Conservation (phyloP, 2,888 invertebrate genomes). For the Cancer borealis region DNA sequence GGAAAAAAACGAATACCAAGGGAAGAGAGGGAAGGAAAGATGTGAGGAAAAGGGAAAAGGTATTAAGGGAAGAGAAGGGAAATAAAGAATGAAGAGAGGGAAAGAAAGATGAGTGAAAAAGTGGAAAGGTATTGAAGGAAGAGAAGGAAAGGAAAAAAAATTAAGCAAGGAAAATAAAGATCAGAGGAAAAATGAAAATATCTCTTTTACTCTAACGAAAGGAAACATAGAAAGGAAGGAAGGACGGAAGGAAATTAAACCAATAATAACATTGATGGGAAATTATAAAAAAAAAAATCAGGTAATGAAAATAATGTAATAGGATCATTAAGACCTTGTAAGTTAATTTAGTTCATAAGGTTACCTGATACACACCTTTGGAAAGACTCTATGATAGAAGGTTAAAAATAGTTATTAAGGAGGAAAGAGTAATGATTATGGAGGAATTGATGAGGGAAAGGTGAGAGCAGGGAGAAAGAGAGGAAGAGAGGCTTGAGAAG, state of each 20-base stretch:
- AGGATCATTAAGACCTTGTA: no score
- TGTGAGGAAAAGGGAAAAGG: not conserved
- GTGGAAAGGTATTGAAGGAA: not conserved
- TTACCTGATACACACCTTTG: no score
- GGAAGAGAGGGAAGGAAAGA: not conserved
- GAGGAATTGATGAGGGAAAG: not conserved
- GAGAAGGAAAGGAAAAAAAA: not conserved
- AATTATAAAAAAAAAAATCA: no score
- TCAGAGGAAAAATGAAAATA: no score
- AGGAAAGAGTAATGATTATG: no score
- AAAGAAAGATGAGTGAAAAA: not conserved
- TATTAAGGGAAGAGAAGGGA: not conserved
- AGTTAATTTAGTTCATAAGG: no score
- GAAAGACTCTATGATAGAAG: no score
- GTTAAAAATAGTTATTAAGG: no score
- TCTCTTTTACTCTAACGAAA: no score
- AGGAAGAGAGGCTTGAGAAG: not conserved
- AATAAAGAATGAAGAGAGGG: not conserved
- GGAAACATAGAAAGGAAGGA: not conserved
- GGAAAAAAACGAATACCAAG: not conserved
- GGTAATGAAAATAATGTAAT: no score
- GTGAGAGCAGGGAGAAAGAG: not conserved
- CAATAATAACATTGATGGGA: no score
- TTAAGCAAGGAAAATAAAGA: not conserved
- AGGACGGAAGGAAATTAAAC: not conserved